Percentiles rank a stretch among this genome's conserved stretches.
These are phyloP conservation scores for Ectemnius cavifrons DNA, from an alignment of 2,888 invertebrate genomes.

Conservation along the genomic window DNA sequence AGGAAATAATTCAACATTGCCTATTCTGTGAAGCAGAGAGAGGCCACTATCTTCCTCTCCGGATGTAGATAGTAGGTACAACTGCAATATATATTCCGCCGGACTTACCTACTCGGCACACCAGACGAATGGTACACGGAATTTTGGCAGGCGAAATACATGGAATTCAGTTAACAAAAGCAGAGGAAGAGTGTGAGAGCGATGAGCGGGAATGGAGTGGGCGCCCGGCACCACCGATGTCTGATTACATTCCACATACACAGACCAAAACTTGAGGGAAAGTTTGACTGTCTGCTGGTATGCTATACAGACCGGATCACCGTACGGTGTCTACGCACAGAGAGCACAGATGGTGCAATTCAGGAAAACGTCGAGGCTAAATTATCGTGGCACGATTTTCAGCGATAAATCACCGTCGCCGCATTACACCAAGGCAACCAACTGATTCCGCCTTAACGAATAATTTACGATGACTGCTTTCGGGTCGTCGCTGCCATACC, in stretches of 20 bases:
- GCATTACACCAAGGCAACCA: conserved; percentile 38
- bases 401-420: conserved; percentile 38
- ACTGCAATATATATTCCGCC: too few species aligned
- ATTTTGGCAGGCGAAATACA: conserved; percentile 24
- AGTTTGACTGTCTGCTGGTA: too few species aligned
- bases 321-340: conserved; percentile 19
- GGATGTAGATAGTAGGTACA: too few species aligned
- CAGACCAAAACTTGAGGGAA: conserved; percentile 23
- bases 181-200: conserved; percentile 19
- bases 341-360: conserved; percentile 52
- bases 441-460: conserved; percentile 49
- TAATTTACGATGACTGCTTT: conserved; percentile 49
- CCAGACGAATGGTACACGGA: not conserved
- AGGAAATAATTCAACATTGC: too few species aligned
- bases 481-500: conserved; percentile 6
- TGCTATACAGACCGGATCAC: conserved; percentile 6
- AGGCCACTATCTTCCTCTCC: not conserved
- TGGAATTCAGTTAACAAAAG: conserved; percentile 34
- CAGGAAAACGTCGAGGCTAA: conserved; percentile 48
- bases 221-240: not conserved
- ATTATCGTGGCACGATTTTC: conserved; percentile 48
- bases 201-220: not conserved
- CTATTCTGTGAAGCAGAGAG: not conserved
- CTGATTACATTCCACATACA: conserved; percentile 28
- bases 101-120: too few species aligned